These are phyloP conservation scores for Parnassius apollo DNA, from an alignment of 2,888 invertebrate genomes.

Conservation along the genomic window DNA sequence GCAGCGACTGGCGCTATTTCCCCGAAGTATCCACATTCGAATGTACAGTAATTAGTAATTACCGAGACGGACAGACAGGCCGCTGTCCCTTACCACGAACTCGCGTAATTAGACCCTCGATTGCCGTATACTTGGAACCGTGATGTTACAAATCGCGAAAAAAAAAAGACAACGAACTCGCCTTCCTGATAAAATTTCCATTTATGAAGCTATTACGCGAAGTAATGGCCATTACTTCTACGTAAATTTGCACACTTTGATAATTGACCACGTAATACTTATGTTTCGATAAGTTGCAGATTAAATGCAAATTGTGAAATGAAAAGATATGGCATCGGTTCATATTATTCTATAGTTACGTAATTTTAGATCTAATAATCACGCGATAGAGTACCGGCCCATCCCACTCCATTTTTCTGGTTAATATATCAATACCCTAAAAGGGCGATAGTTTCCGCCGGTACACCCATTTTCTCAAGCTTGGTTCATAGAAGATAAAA, in stretches of 20 bases:
- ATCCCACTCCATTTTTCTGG: no score
- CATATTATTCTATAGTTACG: no score
- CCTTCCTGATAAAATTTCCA: slow-evolving; percentile 13
- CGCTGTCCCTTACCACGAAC: slow-evolving; percentile 56
- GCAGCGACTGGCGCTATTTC: slow-evolving; percentile 42
- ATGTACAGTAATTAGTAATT: slow-evolving; percentile 51
- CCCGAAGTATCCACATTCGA: slow-evolving; percentile 50
- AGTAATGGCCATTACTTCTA: slow-evolving; percentile 3
- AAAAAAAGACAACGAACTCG: slow-evolving; percentile 28
- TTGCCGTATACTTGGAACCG: slow-evolving; percentile 56
- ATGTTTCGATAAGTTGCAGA: no score
- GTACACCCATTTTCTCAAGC: no score
- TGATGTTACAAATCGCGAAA: slow-evolving; percentile 39
- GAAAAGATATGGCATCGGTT: no score
- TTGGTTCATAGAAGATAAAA: no score
- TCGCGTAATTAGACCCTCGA: slow-evolving; percentile 56
- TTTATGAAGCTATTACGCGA: slow-evolving; percentile 13
- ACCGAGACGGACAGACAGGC: slow-evolving; percentile 47
- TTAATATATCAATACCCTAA: no score
- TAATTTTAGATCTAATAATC: no score
- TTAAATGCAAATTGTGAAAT: no score
- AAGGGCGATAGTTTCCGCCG: no score
- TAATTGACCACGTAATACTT: background rate
- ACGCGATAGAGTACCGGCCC: no score
- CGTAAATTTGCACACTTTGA: background rate